Evolutionary conservation across 2,113 vertebrate genomes (phyloP).

Genomic region (Microtus oregoni): DNA sequence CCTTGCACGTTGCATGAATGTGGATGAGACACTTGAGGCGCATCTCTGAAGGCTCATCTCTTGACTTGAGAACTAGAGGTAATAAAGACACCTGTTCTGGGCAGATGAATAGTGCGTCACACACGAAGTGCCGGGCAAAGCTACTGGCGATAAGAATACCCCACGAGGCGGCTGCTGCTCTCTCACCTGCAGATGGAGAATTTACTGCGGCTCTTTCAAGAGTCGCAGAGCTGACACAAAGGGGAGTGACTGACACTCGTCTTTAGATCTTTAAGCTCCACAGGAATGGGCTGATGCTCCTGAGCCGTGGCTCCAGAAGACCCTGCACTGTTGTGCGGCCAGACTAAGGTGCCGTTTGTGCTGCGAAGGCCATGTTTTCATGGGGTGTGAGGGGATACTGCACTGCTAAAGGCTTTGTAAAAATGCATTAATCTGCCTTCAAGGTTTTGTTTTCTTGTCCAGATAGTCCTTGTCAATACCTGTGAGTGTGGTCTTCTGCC

Average conservation of each 20-base stretch:
- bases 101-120: too few species aligned
- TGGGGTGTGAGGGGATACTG: not conserved
- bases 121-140: not conserved
- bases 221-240: too few species aligned
- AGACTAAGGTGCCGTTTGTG: not conserved
- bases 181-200: too few species aligned
- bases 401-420: not conserved
- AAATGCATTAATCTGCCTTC: not conserved
- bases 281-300: not conserved
- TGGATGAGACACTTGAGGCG: fast-evolving
- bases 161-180: fast-evolving
- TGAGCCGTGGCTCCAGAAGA: not conserved
- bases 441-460: not conserved
- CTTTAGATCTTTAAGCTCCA: too few species aligned
- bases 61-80: not conserved
- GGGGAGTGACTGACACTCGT: too few species aligned
- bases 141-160: fast-evolving
- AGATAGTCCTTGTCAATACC: not conserved
- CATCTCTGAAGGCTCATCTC: not conserved
- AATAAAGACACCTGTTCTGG: not conserved
- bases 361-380: not conserved
- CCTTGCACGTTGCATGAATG: not conserved
- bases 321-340: too few species aligned
- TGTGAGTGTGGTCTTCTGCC: not conserved
- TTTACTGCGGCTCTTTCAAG: too few species aligned